Evolutionary conservation across 30 jellyfish, hydroid and myxozoan genomes (phyloP).

Genomic region (Cassiopea andromeda): DNA sequence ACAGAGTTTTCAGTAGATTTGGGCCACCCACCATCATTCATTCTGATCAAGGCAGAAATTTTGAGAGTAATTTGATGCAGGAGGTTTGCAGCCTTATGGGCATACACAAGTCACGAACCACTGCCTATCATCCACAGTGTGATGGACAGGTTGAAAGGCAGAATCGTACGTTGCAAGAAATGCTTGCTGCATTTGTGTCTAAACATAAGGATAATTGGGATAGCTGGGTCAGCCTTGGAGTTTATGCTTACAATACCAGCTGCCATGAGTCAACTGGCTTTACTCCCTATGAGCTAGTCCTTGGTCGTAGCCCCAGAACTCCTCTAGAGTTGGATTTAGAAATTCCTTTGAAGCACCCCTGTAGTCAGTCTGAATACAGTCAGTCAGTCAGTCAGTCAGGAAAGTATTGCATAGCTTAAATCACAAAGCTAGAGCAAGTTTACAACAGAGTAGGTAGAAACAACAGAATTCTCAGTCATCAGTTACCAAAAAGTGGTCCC

Average conservation of each 20-base stretch:
- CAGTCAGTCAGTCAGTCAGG: slow-evolving; percentile 8
- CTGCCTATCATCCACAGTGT: slow-evolving; percentile 65
- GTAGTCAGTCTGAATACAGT: slow-evolving; percentile 37
- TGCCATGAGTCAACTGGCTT: too few species aligned
- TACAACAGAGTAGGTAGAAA: slow-evolving; percentile 4
- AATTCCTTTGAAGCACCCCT: slow-evolving; percentile 14
- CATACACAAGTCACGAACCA: slow-evolving; percentile 58
- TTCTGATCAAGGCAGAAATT: slow-evolving; percentile 72
- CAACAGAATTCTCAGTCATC: slow-evolving; percentile 1
- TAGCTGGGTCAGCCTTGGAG: slow-evolving; percentile 9
- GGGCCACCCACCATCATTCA: slow-evolving; percentile 58
- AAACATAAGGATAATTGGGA: slow-evolving; percentile 7
- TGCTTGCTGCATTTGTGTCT: slow-evolving; percentile 19
- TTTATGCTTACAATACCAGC: too few species aligned
- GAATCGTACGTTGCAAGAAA: slow-evolving; percentile 13
- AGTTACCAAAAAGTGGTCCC: slow-evolving; percentile 19
- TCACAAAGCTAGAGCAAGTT: background rate
- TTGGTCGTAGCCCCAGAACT: slow-evolving; percentile 23
- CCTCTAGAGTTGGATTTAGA: slow-evolving; percentile 24
- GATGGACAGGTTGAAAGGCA: slow-evolving; percentile 44
- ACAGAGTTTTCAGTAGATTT: slow-evolving; percentile 41
- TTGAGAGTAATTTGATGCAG: slow-evolving; percentile 44
- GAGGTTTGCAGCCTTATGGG: slow-evolving; percentile 56
- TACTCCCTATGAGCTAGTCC: slow-evolving; percentile 19
- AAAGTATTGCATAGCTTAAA: background rate